These are phyloP conservation scores for Ochotona curzoniae DNA, from an alignment of 2,113 vertebrate species.

Conservation along the genomic window DNA sequence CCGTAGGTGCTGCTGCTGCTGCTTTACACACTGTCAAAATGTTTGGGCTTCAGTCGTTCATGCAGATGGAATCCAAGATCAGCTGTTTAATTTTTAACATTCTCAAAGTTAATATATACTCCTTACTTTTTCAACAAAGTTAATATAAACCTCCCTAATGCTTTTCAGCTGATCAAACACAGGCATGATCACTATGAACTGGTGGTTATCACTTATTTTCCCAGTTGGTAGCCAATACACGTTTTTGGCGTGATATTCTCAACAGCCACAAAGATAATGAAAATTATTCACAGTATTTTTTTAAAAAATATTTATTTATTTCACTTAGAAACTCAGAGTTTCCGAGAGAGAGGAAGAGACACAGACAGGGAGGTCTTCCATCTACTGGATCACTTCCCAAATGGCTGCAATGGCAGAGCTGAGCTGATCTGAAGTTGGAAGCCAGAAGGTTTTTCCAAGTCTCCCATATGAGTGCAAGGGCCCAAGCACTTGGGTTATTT, in stretches of 20 bases:
- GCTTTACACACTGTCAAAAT: background rate
- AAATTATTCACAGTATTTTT: background rate
- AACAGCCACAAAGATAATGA: background rate
- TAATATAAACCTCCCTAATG: slow-evolving; percentile 73
- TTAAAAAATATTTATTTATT: too few relatives aligned
- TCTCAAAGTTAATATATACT: slow-evolving; percentile 70
- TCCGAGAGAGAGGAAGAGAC: too few relatives aligned
- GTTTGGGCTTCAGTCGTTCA: background rate
- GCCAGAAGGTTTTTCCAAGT: too few relatives aligned
- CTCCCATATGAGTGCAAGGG: too few relatives aligned
- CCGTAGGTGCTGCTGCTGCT: background rate
- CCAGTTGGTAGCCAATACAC: background rate
- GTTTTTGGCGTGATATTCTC: background rate
- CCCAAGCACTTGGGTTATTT: too few relatives aligned
- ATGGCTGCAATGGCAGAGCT: too few relatives aligned
- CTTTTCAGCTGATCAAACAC: slow-evolving; percentile 66
- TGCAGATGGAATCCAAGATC: background rate
- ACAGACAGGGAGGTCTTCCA: too few relatives aligned
- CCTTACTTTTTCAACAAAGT: slow-evolving; percentile 68
- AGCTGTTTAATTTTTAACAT: slow-evolving; percentile 69
- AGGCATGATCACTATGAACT: slow-evolving; percentile 60
- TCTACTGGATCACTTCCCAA: too few relatives aligned
- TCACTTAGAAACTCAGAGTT: too few relatives aligned
- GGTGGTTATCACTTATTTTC: slow-evolving; percentile 22
- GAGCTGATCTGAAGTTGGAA: too few relatives aligned